Conservation (phyloP, 2,888 invertebrate species). For the Hemicrepidius hirtus region DNA sequence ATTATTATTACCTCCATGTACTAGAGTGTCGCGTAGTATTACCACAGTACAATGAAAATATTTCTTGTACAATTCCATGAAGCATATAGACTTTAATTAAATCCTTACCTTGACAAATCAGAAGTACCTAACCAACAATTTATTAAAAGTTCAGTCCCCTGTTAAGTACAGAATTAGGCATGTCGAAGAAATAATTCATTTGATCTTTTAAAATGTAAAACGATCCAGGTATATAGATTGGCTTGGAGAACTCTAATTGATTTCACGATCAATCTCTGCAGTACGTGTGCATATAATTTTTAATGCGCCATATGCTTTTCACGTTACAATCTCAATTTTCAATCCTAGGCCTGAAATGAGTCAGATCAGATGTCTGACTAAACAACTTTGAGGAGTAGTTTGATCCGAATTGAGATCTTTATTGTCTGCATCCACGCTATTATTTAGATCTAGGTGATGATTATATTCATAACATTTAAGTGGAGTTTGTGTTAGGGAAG, state of each 20-base stretch:
- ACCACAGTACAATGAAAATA: conserved; percentile 15
- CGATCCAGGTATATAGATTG: conserved; percentile 27
- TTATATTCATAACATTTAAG: conserved; percentile 63
- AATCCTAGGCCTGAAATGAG: conserved; percentile 30
- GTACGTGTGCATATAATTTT: conserved; percentile 34
- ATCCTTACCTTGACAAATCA: conserved; percentile 15
- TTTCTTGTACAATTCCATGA: conserved; percentile 5
- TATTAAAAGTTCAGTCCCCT: conserved; percentile 24
- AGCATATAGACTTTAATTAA: conserved; percentile 6
- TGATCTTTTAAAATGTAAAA: conserved; percentile 35
- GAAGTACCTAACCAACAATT: conserved; percentile 3
- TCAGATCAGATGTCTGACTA: conserved; percentile 37
- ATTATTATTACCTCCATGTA: no score
- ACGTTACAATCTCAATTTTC: conserved; percentile 30
- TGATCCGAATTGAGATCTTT: conserved; percentile 57
- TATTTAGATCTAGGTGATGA: conserved; percentile 63
- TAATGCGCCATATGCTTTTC: conserved; percentile 30
- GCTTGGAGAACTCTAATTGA: conserved; percentile 28
- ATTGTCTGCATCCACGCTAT: conserved; percentile 58
- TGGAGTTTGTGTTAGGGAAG: conserved; percentile 60
- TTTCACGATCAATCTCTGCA: conserved; percentile 37
- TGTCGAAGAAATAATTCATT: conserved; percentile 25
- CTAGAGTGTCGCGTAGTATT: neutral
- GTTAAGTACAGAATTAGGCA: conserved; percentile 27
- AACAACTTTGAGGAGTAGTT: conserved; percentile 35